Percentiles rank a stretch among this genome's conserved stretches.
These are phyloP conservation scores for Carlito syrichta DNA, from an alignment of 2,113 vertebrate species.

Conservation along the genomic window DNA sequence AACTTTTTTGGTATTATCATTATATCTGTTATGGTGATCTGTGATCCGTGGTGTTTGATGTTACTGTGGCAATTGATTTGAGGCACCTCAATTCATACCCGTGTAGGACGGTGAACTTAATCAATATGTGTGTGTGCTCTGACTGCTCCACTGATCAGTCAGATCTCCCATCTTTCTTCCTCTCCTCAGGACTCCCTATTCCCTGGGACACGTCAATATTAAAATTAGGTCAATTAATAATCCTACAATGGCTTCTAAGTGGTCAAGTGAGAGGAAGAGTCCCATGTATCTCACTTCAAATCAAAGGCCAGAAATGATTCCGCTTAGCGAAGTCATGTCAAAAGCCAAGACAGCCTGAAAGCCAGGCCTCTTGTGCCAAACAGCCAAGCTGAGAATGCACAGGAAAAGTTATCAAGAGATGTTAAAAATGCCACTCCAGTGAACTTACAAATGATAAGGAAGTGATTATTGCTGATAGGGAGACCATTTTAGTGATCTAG, in stretches of 20 bases:
- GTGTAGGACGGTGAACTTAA: not conserved
- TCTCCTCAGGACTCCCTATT: not conserved
- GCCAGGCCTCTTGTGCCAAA: not conserved
- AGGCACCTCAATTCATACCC: not conserved
- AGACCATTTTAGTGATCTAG: not conserved
- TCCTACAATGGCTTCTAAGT: not conserved
- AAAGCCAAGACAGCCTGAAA: not conserved
- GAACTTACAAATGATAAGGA: not conserved
- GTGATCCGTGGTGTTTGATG: not conserved
- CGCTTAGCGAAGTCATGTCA: not conserved
- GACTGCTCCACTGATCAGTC: not conserved
- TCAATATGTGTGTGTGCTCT: not conserved
- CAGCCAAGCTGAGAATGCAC: not conserved
- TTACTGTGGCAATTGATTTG: not conserved
- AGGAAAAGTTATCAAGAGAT: not conserved
- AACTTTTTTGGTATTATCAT: not conserved
- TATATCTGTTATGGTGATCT: not conserved
- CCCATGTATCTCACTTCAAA: not conserved
- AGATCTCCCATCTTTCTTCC: not conserved
- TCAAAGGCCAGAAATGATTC: not conserved
- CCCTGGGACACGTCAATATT: not conserved
- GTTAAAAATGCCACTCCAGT: not conserved
- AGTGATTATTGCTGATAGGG: not conserved
- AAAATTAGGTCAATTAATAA: not conserved
- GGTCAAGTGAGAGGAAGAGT: not conserved